Evolutionary conservation across 1,140 invertebrate species (phyloP).

Genomic region (Solenopsis invicta): DNA sequence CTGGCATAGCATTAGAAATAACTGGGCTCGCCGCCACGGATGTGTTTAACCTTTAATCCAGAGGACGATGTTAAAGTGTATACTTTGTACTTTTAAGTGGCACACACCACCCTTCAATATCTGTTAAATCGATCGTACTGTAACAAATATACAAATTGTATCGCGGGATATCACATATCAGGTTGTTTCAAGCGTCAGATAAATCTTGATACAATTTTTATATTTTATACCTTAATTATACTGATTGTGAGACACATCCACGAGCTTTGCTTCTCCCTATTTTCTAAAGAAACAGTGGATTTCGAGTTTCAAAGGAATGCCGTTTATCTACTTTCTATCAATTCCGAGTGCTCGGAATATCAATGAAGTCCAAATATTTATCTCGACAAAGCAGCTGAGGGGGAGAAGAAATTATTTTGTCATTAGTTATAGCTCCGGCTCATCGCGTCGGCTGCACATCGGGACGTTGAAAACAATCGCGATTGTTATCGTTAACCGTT

Average conservation of each 20-base stretch:
- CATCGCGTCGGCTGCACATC: neutral
- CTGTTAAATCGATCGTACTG: constrained; percentile 7
- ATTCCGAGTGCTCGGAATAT: neutral
- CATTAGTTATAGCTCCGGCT: neutral
- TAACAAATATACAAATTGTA: constrained; percentile 16
- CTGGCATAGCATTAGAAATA: constrained; percentile 45
- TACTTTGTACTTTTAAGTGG: constrained; percentile 25
- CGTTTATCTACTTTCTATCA: neutral
- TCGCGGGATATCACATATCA: neutral
- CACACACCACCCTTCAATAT: constrained; percentile 9
- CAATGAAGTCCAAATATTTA: constrained; percentile 1
- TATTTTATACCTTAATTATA: neutral
- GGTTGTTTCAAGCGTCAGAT: neutral
- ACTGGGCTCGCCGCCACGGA: constrained; percentile 29
- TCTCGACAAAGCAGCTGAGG: neutral
- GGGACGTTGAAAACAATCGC: neutral
- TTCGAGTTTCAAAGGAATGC: neutral
- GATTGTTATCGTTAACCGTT: constrained; percentile 28
- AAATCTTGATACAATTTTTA: neutral
- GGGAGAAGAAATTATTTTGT: neutral
- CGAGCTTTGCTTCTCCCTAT: neutral
- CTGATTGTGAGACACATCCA: too few relatives aligned
- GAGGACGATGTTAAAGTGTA: constrained; percentile 15
- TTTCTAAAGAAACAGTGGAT: neutral
- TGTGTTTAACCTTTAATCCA: constrained; percentile 51